Evolutionary conservation across 1,140 invertebrate genomes (phyloP), one percentile per base, ranked within the genome.

Genomic region (Maniola jurtina): DNA sequence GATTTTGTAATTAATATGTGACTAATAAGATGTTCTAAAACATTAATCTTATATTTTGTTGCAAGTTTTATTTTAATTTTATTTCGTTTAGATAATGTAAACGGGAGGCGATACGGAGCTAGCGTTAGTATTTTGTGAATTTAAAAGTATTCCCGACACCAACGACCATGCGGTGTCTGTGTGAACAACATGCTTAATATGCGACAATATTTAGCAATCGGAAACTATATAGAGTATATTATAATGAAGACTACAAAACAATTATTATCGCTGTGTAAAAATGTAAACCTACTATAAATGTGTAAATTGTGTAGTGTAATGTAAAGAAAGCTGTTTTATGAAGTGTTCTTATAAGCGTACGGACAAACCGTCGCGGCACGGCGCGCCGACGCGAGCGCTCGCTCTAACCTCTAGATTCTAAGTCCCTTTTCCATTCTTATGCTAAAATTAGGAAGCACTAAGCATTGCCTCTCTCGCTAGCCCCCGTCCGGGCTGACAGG

Each of bases 241-340:
- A 84, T 81, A 73, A 81, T 79, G 80, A 86, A 85, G 80, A 88
- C 82, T 85, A 86, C 81, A 82, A 86, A 86, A 90, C 84, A 87
- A 86, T 86, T 89, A 90, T 88, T 82, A 86, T 87, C 81, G 84
- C 83, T 88, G 81, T 90, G 85, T 90, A 90, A 90, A 90, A 90
- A 89, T 90, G 86, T 90, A 90, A 90, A 88, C 88, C 82, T 88
- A 83, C 76, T 81, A 86, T 84, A 87, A 89, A 87, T 84, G 80
- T 86, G 85, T 90, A 89, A 89, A 90, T 90, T 90, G 80, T 90
- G 85, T 90, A 89, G 88, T 89, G 81, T 90, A 89, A 83, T 83
- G 81, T 84, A 88, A 83, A 82, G 66, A 83, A 77, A 88, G 84
- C 86, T 88, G 86, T 89, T 90, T 86, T 85, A 86, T 86, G 80